Evolutionary conservation across 2,888 invertebrate genomes (phyloP), one percentile per base, ranked within the genome.

Genomic region (Stenodera caucasica): DNA sequence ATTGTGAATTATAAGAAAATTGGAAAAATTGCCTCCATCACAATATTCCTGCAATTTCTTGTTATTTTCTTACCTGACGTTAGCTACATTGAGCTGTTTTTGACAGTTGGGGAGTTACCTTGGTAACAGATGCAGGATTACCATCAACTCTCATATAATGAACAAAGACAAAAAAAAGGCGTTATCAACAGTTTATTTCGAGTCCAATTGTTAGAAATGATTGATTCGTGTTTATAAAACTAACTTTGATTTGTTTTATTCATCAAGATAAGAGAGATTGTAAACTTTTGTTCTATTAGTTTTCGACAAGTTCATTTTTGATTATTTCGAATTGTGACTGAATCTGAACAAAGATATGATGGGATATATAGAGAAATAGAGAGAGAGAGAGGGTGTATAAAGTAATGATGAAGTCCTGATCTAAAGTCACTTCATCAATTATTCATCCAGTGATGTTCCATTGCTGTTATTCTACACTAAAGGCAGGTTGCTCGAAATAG

Each of bases 341-440:
- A 11, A 11, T 5, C 2, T 2, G 40, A 18, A 21, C 45, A 21
- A 18, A 45, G 2, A 45, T 4, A 45, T 3, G 11, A 45, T 1
- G n/a, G 11, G 32, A 32, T 3, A 32, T 3, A 32, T 6, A 32
- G 45, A 18, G 45, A 21, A 11, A 45, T 9, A 45, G 45, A 21
- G 45, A 45, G 3, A 26, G 7, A 26, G 26, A 5, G 26, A 26
- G 3, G 26, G 26, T 6, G 26, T 5, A 12, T 21, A 45, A 18
- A 45, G 45, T 45, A 45, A 45, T 21, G 45, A 45, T 45, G 21
- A 45, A 21, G 45, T n/a, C 45, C 11, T 12, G 45, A 45, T 45
- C 45, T 45, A 45, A 45, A 45, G 45, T 45, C 45, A 45, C 45
- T 45, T 21, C 45, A 45, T 45, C 45, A 45, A 45, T 45, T 45